Conservation (phyloP, 1,140 invertebrate species). For the Delia radicum region DNA sequence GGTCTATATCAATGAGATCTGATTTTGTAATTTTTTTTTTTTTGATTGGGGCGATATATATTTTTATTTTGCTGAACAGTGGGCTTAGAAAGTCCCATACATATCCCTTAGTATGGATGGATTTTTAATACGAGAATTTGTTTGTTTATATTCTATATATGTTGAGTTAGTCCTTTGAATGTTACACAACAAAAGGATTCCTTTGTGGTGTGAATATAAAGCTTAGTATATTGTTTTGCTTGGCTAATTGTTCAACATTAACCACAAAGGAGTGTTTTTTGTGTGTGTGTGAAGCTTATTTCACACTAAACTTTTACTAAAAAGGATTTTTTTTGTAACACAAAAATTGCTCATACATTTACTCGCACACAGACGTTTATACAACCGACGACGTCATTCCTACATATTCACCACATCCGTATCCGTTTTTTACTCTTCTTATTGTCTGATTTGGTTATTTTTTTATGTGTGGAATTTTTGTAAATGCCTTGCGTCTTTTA, state of each 20-base stretch:
- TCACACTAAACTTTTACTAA: not conserved
- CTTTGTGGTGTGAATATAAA: slow-evolving; percentile 8
- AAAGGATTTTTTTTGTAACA: not conserved
- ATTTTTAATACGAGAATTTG: no score
- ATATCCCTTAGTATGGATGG: no score
- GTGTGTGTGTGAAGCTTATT: slow-evolving; percentile 1
- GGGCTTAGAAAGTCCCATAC: no score
- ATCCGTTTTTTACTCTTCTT: not conserved
- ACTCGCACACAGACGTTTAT: not conserved
- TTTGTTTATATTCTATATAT: not conserved
- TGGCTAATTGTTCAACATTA: slow-evolving; percentile 19
- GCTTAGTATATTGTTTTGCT: slow-evolving; percentile 2
- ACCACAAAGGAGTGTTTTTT: slow-evolving; percentile 7
- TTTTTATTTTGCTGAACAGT: no score
- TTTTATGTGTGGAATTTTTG: not conserved
- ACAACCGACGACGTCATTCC: not conserved
- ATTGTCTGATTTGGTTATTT: not conserved
- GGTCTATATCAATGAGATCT: no score
- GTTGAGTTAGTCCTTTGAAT: not conserved
- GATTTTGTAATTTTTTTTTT: no score
- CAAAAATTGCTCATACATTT: not conserved
- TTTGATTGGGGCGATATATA: no score
- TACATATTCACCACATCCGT: not conserved
- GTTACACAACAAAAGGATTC: slow-evolving; percentile 9
- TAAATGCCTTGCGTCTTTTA: not conserved